These are phyloP conservation scores for Neuroscelio doddi DNA, from an alignment of 2,888 invertebrate genomes.

Conservation along the genomic window DNA sequence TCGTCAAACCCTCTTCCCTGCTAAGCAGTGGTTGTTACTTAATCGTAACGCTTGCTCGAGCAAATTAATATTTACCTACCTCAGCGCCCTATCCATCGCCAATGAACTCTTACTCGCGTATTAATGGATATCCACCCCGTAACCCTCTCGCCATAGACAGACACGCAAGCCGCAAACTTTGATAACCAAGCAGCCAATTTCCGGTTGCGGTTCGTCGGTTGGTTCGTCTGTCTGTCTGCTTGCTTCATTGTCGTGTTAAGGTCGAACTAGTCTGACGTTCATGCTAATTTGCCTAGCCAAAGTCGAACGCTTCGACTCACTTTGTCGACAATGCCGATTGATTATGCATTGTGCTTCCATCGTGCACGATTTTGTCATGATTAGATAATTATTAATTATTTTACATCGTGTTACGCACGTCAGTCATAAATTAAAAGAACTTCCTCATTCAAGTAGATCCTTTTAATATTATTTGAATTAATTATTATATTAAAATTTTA, in stretches of 20 bases:
- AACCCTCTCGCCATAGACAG: slow-evolving; percentile 53
- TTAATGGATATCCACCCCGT: slow-evolving; percentile 68
- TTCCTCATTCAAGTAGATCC: slow-evolving; percentile 14
- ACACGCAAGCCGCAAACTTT: slow-evolving; percentile 72
- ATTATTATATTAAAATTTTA: too few relatives aligned
- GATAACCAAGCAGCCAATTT: slow-evolving; percentile 72
- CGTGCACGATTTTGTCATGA: slow-evolving; percentile 21
- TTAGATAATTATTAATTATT: slow-evolving; percentile 17
- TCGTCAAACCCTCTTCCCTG: slow-evolving; percentile 40
- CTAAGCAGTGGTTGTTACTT: slow-evolving; percentile 46
- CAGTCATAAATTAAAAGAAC: slow-evolving; percentile 16
- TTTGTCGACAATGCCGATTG: slow-evolving; percentile 46
- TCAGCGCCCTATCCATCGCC: slow-evolving; percentile 55
- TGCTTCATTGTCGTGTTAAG: slow-evolving; percentile 63
- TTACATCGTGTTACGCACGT: slow-evolving; percentile 15
- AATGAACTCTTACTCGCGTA: slow-evolving; percentile 66
- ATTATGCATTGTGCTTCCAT: slow-evolving; percentile 44
- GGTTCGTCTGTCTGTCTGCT: slow-evolving; percentile 53
- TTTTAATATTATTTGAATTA: too few relatives aligned
- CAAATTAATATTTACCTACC: slow-evolving; percentile 71
- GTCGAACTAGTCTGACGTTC: slow-evolving; percentile 49
- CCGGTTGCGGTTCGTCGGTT: slow-evolving; percentile 69
- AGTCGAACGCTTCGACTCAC: slow-evolving; percentile 40
- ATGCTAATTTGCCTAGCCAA: slow-evolving; percentile 50
- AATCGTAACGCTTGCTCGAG: slow-evolving; percentile 57